Conservation (phyloP, 2,113 vertebrate genomes). For the Oncorhynchus mykiss region DNA sequence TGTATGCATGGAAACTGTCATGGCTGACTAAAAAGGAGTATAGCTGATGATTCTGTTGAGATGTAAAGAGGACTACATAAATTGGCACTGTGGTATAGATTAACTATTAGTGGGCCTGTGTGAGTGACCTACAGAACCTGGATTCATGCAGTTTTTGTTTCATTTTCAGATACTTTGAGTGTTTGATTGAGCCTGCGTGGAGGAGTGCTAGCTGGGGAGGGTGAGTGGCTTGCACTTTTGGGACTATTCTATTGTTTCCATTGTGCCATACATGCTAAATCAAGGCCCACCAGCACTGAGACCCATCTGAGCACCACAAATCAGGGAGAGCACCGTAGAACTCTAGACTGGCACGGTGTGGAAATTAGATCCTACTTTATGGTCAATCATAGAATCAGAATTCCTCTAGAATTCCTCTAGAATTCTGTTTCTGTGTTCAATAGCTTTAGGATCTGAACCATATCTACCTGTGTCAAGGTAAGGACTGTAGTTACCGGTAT, state of each 20-base stretch:
- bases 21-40: neutral
- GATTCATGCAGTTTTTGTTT: too few species aligned
- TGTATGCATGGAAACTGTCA: slow-evolving; percentile 5
- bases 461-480: neutral
- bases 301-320: slow-evolving; percentile 39
- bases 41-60: slow-evolving; percentile 13
- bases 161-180: too few species aligned
- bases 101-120: neutral
- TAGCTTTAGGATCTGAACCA: neutral
- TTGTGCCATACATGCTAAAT: too few species aligned
- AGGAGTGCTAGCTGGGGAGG: too few species aligned
- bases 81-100: slow-evolving; percentile 47
- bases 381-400: too few species aligned
- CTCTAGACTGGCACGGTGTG: neutral
- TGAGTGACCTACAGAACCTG: neutral
- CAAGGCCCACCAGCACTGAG: neutral
- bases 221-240: too few species aligned
- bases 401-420: too few species aligned
- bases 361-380: neutral
- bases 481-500: neutral
- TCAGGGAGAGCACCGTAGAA: neutral
- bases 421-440: too few species aligned
- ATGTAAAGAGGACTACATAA: slow-evolving; percentile 39
- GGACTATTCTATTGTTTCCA: too few species aligned
- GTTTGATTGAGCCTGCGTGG: too few species aligned